Percentiles rank a stretch among this genome's conserved stretches.
These are phyloP conservation scores for Ptychoptera contaminata DNA, from an alignment of 2,888 invertebrate species.

Conservation along the genomic window DNA sequence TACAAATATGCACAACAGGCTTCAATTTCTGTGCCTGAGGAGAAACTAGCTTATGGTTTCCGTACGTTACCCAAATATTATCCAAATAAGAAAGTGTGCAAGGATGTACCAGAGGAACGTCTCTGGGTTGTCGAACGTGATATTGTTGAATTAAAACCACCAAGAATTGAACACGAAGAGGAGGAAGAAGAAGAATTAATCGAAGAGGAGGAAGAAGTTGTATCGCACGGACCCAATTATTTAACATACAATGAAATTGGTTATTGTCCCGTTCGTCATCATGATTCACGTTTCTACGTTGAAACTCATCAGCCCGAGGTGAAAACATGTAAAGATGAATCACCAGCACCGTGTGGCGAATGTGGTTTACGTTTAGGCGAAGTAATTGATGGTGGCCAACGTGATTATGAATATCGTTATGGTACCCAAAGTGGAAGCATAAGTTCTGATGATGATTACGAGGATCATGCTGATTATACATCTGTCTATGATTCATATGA, in stretches of 20 bases:
- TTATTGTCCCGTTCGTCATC: slow-evolving; percentile 24
- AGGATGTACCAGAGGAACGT: slow-evolving; percentile 34
- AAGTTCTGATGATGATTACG: no score
- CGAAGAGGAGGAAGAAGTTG: slow-evolving; percentile 20
- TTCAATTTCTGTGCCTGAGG: slow-evolving; percentile 30
- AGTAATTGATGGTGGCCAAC: not conserved
- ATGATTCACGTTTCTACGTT: not conserved
- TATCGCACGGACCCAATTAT: slow-evolving; percentile 15
- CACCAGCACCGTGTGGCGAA: slow-evolving; percentile 14
- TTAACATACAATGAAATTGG: slow-evolving; percentile 32
- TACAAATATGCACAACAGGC: slow-evolving; percentile 27
- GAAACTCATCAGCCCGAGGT: slow-evolving; percentile 11
- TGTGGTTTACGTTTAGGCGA: not conserved
- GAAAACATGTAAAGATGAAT: slow-evolving; percentile 18
- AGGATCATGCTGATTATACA: no score
- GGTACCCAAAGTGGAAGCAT: no score
- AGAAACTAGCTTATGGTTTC: slow-evolving; percentile 36
- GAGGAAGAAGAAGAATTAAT: slow-evolving; percentile 6
- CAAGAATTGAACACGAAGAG: slow-evolving; percentile 14
- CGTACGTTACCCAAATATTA: slow-evolving; percentile 31
- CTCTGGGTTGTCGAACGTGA: slow-evolving; percentile 35
- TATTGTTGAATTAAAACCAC: slow-evolving; percentile 33
- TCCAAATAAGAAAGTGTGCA: slow-evolving; percentile 17
- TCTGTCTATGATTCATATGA: no score
- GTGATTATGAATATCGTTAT: no score